Evolutionary conservation across 2,113 vertebrate species (phyloP).

Genomic region (Climacteris rufus): DNA sequence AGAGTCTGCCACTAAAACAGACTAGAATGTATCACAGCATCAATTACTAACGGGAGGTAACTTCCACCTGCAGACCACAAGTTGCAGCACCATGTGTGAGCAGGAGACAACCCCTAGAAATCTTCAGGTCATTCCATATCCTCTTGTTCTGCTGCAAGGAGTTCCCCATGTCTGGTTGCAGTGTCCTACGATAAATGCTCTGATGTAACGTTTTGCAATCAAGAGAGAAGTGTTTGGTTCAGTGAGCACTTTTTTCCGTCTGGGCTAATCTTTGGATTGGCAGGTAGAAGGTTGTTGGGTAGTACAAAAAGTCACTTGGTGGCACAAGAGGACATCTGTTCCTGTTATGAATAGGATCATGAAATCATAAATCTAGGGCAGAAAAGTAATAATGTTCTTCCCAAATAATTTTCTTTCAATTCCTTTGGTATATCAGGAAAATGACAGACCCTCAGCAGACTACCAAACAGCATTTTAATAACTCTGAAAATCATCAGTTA

Average conservation of each 20-base stretch:
- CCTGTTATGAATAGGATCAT: background rate
- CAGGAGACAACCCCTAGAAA: background rate
- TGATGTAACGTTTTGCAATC: background rate
- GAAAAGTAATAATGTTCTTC: background rate
- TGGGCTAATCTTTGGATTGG: background rate
- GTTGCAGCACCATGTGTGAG: rapidly evolving
- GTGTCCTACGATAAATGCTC: background rate
- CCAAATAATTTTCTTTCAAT: background rate
- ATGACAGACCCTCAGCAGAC: background rate
- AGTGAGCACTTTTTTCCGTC: background rate
- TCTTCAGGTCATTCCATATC: background rate
- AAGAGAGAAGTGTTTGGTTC: rapidly evolving
- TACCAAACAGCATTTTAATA: background rate
- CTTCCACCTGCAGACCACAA: background rate
- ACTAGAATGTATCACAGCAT: background rate
- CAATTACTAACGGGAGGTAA: background rate
- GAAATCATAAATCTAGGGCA: background rate
- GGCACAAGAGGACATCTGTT: rapidly evolving
- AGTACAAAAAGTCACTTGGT: background rate
- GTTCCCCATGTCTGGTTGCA: rapidly evolving
- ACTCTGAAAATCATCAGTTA: background rate
- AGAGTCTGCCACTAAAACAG: background rate
- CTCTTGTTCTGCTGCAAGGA: background rate
- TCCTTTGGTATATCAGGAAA: background rate
- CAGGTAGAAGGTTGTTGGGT: background rate